Evolutionary conservation across 2,797 vertebrate species (phyloP).

Genomic region (Gadopsis bispinosus): DNA sequence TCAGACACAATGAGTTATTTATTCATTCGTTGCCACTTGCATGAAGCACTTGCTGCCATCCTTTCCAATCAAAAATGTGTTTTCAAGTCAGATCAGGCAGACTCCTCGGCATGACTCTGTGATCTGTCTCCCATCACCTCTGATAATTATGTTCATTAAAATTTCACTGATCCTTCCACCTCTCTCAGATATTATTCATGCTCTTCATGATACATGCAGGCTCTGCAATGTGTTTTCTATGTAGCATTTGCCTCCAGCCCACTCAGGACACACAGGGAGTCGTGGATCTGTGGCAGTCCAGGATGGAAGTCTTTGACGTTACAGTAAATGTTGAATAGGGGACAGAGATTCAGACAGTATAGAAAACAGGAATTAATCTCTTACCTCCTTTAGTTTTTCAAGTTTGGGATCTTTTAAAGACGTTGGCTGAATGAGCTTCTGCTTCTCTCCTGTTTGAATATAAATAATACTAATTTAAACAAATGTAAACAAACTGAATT

Average conservation of each 20-base stretch:
- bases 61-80: constrained; percentile 37
- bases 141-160: constrained; percentile 76
- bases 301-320: constrained; percentile 17
- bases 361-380: neutral
- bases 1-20: constrained; percentile 27
- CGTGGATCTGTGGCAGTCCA: constrained; percentile 3
- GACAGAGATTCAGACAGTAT: constrained; percentile 16
- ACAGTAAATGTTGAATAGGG: constrained; percentile 29
- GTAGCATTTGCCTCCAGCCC: constrained; percentile 40
- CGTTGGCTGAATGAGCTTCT: constrained; percentile 85
- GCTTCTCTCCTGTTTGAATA: constrained; percentile 84
- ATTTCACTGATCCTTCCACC: constrained; percentile 67
- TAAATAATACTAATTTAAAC: neutral
- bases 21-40: constrained; percentile 32
- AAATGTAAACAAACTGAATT: constrained; percentile 4
- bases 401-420: constrained; percentile 86
- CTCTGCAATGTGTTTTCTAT: constrained; percentile 54
- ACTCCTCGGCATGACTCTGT: constrained; percentile 12
- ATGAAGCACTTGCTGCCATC: constrained; percentile 32
- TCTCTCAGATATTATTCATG: constrained; percentile 65
- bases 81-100: constrained; percentile 42
- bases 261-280: neutral
- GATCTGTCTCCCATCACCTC: constrained; percentile 63
- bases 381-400: constrained; percentile 88
- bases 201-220: constrained; percentile 26